Base-by-base conservation (phyloP, 2,113 vertebrate species). In the Platycercus adscitus region DNA sequence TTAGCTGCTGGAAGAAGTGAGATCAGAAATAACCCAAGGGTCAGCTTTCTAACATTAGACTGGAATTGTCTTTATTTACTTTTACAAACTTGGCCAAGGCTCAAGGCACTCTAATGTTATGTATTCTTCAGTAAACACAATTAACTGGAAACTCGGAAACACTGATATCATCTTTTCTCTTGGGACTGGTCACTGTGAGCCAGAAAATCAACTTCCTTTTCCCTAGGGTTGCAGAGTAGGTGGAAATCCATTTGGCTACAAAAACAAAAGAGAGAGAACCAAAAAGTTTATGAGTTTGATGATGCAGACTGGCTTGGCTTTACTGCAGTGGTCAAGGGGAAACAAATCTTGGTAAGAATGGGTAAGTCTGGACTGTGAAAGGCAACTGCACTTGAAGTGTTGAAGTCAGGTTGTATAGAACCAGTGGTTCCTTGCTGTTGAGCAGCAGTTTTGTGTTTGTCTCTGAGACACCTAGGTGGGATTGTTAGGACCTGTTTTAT, bases 1-100 rank as follows among this genome's bases (percentile, higher is more conserved):
- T 52, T 64, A 47, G 78, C 24, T 76, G 26, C 37, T 83, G 90
- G 71, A 90, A 91, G 82, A 80, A 89, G 58, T 91, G 79, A 93
- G 53, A 64, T 96, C 75, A 93, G 85, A 95, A 95, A 88, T 73
- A 93, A 94, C 88, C 55, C 63, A 86, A 86, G 90, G 90, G 82
- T 93, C 84, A 49, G 35, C 91, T 89, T 92, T 84, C 91, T 92
- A 95, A 94, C 65, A 79, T 95, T 89, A 92, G 84, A 55, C 43
- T 91, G 75, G 44, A 96, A 76, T 89, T 92, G 81, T 81, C 84
- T 92, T 95, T 95, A 93, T 95, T 95, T 97, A 92, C 95, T 91
- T 95, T 89, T 72, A 76, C 56, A 89, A 83, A 56, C 29, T 92
- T 95, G 95, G 93, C 86, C 47, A 79, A 72, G 70, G 73, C 81